phyloP scores from a whole-genome alignment of 2,888 invertebrate genomes.

The Alsophila aescularia region DNA sequence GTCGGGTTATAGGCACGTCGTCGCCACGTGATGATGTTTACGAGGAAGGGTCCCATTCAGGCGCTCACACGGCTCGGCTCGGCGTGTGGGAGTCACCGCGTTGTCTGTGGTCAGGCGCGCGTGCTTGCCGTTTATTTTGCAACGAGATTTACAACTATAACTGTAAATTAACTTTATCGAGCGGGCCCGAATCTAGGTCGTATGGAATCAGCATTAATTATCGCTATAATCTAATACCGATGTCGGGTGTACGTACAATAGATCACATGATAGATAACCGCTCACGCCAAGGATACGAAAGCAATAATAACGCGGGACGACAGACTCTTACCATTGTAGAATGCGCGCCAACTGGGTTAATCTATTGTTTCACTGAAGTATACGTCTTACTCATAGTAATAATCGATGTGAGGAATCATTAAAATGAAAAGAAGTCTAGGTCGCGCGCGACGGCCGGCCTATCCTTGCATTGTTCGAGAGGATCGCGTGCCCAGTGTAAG shows the following conservation, averaged over 20 bases:
- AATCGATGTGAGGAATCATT: constrained; percentile 74
- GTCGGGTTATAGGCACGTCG: constrained; percentile 57
- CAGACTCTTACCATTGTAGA: constrained; percentile 60
- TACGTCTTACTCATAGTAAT: constrained; percentile 56
- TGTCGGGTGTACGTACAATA: constrained; percentile 79
- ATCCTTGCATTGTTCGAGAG: constrained; percentile 81
- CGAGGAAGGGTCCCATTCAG: constrained; percentile 66
- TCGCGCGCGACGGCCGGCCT: constrained; percentile 61
- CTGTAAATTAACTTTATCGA: constrained; percentile 84
- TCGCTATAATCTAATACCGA: constrained; percentile 82
- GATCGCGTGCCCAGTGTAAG: constrained; percentile 80
- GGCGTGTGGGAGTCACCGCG: constrained; percentile 72
- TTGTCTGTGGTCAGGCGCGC: constrained; percentile 80
- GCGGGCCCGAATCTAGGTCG: constrained; percentile 81
- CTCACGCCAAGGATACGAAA: constrained; percentile 79
- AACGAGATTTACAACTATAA: constrained; percentile 83
- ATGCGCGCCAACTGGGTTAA: constrained; percentile 69
- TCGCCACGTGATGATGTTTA: constrained; percentile 66
- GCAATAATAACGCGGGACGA: constrained; percentile 62
- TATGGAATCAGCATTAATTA: constrained; percentile 85
- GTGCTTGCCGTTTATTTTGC: constrained; percentile 78
- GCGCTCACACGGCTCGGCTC: constrained; percentile 49
- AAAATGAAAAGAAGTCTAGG: constrained; percentile 80
- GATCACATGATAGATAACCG: constrained; percentile 82
- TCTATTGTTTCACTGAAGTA: constrained; percentile 77